Base-by-base conservation (phyloP, 2,113 vertebrate genomes). In the Callithrix jacchus region DNA sequence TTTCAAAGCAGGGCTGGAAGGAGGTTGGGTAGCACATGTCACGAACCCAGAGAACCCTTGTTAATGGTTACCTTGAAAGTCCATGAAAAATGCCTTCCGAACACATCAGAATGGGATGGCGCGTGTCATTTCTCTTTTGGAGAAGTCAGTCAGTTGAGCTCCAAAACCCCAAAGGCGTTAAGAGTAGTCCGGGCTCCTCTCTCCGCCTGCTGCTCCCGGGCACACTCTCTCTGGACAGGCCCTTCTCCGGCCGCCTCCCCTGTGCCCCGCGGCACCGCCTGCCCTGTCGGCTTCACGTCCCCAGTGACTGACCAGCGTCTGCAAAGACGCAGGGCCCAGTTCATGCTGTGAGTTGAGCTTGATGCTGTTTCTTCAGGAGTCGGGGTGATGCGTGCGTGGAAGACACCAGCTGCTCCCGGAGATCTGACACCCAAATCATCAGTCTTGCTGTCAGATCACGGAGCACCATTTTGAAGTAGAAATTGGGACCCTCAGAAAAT, bases 141-240 rank as follows among this genome's bases (percentile, higher is more conserved):
- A 37, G 66, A 70, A n/a, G 17, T 32, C 58, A 54, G 6, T 27
- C 84, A 66, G 18, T 4, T 54, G 83, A 77, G 70, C 8, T 84
- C 3, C 3, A 7, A 21, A n/a, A 21, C 0, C 56, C 70, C n/a
- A 25, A 8, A 71, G 16, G 40, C 17, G 40, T 16, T 23, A 2
- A 3, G 3, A 5, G 37, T 40, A 9, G n/a, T 58, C 40, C 4
- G 7, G 9, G 45, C 2, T 10, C 16, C 37, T 71, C 27, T 7
- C 17, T 52, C 37, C 17, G 17, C n/a, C 13, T 0, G 23, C 27
- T 74, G 30, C n/a, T 58, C 70, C 40, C 9, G 18, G 82, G 12
- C 8, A 0, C 14, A 1, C 0, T 0, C 3, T 11, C 0, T 0
- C 3, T 11, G 23, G 12, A 14, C 12, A 37, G n/a, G 14, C 17